phyloP scores from a whole-genome alignment of 2,113 vertebrate species.

The Rutilus rutilus region DNA sequence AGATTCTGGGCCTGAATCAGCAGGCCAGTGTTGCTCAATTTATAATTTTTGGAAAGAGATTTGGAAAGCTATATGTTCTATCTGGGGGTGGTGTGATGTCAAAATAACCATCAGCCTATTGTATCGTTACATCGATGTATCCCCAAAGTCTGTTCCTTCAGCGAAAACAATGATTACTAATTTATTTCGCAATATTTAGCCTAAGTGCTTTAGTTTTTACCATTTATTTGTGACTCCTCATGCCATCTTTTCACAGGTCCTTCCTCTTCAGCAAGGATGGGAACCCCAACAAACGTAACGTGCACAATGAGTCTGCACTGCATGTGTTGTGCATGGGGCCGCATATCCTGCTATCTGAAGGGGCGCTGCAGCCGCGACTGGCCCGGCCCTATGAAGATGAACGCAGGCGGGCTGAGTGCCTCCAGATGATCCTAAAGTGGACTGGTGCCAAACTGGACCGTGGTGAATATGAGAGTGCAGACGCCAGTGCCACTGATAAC shows the following conservation, averaged over 20 bases:
- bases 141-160: neutral
- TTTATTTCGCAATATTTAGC: too few species aligned
- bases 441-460: constrained; percentile 96
- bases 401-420: constrained; percentile 88
- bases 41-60: neutral
- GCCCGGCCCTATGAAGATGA: constrained; percentile 87
- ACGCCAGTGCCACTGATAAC: constrained; percentile 91
- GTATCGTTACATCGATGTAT: neutral
- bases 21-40: neutral
- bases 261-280: constrained; percentile 95
- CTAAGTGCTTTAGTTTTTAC: neutral
- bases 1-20: neutral
- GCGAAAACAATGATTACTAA: neutral
- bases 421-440: constrained; percentile 92
- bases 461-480: constrained; percentile 91
- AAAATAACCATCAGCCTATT: neutral
- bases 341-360: constrained; percentile 91
- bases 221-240: neutral
- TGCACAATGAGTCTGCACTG: constrained; percentile 96
- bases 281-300: constrained; percentile 97
- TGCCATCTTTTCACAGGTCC: constrained; percentile 73
- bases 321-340: constrained; percentile 98
- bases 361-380: constrained; percentile 89
- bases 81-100: neutral
- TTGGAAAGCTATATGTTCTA: neutral